Evolutionary conservation across 2,797 vertebrate species (phyloP).

Genomic region (Lacerta bilineata): DNA sequence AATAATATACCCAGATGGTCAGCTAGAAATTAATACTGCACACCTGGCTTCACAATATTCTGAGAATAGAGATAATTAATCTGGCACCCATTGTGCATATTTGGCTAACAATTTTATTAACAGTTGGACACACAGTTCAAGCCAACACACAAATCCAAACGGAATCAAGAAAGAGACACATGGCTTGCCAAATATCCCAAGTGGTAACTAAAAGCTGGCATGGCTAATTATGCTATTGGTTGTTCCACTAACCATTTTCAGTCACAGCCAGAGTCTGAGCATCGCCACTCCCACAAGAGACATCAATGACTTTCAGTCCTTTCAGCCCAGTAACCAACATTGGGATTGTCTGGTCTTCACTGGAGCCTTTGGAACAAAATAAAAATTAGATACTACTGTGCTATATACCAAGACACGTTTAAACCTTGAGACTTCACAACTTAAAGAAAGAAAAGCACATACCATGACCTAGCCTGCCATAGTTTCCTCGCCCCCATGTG

Average conservation of each 20-base stretch:
- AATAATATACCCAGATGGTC: neutral
- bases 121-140: neutral
- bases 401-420: neutral
- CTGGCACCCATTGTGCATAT: neutral
- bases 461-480: slow-evolving; percentile 97
- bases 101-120: neutral
- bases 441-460: slow-evolving; percentile 41
- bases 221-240: neutral
- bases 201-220: neutral
- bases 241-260: slow-evolving; percentile 89
- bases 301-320: slow-evolving; percentile 94
- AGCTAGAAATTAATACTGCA: neutral
- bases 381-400: neutral
- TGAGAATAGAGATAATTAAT: neutral
- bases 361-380: slow-evolving; percentile 86
- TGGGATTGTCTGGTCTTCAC: slow-evolving; percentile 96
- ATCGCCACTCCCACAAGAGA: slow-evolving; percentile 96
- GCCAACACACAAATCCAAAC: neutral
- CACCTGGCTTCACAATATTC: neutral
- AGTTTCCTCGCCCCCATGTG: slow-evolving; percentile 97
- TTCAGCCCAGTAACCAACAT: slow-evolving; percentile 94
- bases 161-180: neutral
- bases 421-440: slow-evolving; percentile 4
- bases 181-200: neutral
- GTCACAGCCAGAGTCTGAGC: slow-evolving; percentile 98